Evolutionary conservation across 2,888 invertebrate species (phyloP).

Genomic region (Magallana nippona): DNA sequence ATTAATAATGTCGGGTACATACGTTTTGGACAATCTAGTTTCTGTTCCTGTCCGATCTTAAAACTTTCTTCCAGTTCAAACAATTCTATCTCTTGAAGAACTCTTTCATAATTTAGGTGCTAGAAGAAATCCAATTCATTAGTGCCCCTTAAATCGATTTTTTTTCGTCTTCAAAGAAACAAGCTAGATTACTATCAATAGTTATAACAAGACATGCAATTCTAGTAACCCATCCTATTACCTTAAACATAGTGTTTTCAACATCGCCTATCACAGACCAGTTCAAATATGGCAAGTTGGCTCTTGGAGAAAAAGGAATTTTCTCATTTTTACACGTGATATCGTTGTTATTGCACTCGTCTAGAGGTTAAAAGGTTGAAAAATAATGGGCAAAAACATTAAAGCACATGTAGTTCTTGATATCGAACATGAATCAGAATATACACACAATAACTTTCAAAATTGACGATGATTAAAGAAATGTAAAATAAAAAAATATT

Average conservation of each 20-base stretch:
- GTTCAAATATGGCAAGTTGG: constrained; percentile 39
- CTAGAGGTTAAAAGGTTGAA: neutral
- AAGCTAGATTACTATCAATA: no score
- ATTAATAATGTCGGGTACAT: neutral
- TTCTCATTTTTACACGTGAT: neutral
- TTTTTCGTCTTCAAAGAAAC: no score
- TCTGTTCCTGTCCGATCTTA: constrained; percentile 38
- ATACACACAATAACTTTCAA: no score
- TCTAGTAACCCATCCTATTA: neutral
- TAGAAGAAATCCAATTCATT: constrained; percentile 3
- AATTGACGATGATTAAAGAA: no score
- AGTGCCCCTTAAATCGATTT: neutral
- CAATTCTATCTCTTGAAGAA: constrained; percentile 35
- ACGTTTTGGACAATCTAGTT: constrained; percentile 33
- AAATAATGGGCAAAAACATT: no score
- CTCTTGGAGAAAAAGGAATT: neutral
- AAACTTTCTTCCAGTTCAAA: constrained; percentile 38
- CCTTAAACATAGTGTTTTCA: constrained; percentile 41
- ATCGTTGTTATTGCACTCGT: neutral
- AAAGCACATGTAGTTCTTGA: no score
- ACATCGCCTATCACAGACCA: constrained; percentile 39
- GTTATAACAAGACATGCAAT: no score
- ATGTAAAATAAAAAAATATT: no score
- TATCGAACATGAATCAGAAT: no score
- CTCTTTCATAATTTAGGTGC: constrained; percentile 30